A percentile compares a stretch with the other conserved stretches of the same genome.
Conservation (phyloP, 53 echinoderm and acorn worm genomes). For the Echinarachnius parma region DNA sequence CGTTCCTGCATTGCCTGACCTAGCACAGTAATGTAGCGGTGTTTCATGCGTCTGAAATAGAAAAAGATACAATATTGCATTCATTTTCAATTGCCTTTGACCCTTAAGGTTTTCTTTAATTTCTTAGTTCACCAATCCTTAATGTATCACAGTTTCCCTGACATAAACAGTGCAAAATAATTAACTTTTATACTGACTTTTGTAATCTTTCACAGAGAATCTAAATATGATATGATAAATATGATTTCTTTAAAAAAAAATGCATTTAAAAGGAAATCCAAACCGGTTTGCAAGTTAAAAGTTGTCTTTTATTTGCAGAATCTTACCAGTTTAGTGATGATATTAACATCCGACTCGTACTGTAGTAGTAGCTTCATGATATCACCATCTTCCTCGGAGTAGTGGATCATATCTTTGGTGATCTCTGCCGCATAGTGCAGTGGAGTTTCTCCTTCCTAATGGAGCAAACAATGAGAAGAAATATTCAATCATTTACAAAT, state of each 20-base stretch:
- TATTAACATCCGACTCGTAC: conserved; percentile 93
- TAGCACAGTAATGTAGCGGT: conserved; percentile 81
- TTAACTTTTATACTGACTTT: too few species aligned
- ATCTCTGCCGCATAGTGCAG: conserved; percentile 96
- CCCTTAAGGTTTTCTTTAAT: too few species aligned
- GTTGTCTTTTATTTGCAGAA: background rate
- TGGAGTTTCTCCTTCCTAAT: conserved; percentile 94
- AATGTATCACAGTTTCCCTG: too few species aligned
- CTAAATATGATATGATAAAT: too few species aligned
- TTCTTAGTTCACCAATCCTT: too few species aligned
- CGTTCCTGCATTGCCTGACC: conserved; percentile 83
- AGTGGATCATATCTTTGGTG: conserved; percentile 88
- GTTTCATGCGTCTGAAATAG: conserved; percentile 83
- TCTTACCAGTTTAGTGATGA: conserved; percentile 90
- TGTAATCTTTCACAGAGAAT: too few species aligned
- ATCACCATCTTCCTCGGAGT: conserved; percentile 75
- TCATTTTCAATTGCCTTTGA: too few species aligned
- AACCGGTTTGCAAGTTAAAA: too few species aligned
- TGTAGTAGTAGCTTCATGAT: conserved; percentile 75
- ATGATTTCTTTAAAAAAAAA: too few species aligned
- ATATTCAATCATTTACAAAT: too few species aligned
- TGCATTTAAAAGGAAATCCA: too few species aligned
- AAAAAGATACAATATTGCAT: conserved; percentile 17
- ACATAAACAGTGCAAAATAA: too few species aligned
- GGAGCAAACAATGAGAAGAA: background rate